phyloP scores from a whole-genome alignment of 2,797 vertebrate genomes.

The Alauda arvensis region DNA sequence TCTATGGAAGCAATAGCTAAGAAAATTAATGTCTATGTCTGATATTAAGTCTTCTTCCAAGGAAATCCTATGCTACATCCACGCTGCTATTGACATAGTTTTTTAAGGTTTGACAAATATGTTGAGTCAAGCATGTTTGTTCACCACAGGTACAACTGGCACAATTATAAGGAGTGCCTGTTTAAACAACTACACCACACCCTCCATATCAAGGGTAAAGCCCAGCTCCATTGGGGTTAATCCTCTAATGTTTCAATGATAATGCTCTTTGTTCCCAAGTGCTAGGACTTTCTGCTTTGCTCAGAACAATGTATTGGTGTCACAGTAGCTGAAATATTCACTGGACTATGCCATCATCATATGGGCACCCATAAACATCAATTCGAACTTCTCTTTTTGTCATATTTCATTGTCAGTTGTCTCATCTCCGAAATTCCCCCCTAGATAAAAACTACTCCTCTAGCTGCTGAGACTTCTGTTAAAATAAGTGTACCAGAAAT shows the following conservation, averaged over 20 bases:
- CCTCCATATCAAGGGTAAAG: slow-evolving; percentile 26
- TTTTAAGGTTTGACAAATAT: background rate
- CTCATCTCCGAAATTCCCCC: background rate
- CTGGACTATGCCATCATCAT: background rate
- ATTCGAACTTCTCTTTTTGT: background rate
- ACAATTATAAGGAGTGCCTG: slow-evolving; percentile 51
- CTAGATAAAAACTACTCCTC: background rate
- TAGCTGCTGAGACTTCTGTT: background rate
- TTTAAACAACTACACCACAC: slow-evolving; percentile 41
- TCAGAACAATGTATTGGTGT: background rate
- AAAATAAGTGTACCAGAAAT: background rate
- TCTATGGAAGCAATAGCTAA: background rate
- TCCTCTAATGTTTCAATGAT: slow-evolving; percentile 21
- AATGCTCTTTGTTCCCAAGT: background rate
- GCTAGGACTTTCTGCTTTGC: background rate
- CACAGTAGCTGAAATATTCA: background rate
- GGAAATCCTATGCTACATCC: slow-evolving; percentile 21
- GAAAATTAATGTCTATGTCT: background rate
- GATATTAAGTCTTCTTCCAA: background rate
- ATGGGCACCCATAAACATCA: background rate
- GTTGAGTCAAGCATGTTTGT: slow-evolving; percentile 55
- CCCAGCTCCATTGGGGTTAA: slow-evolving; percentile 12
- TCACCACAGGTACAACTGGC: slow-evolving; percentile 12
- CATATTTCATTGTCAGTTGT: background rate
- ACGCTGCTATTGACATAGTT: slow-evolving; percentile 1